phyloP scores from a whole-genome alignment of 2,888 invertebrate genomes.

The Gisinianus flammeolus region DNA sequence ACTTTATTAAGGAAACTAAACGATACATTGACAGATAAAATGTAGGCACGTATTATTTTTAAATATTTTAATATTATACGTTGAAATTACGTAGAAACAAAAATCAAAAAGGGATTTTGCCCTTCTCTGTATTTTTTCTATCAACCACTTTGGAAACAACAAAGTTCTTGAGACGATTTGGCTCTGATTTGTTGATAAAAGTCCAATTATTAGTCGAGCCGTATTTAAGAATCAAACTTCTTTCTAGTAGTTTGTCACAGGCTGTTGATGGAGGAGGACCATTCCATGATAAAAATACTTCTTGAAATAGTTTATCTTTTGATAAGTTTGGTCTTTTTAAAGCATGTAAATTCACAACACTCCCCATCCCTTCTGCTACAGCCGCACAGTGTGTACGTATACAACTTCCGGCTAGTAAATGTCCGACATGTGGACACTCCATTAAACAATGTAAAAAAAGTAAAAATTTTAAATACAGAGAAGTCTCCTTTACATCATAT shows the following conservation, averaged over 20 bases:
- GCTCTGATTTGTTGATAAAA: background rate
- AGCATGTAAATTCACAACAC: background rate
- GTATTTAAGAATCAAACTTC: background rate
- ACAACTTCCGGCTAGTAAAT: background rate
- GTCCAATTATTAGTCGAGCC: background rate
- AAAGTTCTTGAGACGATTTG: background rate
- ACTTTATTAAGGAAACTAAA: too few species aligned
- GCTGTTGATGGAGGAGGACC: background rate
- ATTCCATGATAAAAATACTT: background rate
- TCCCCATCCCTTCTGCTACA: background rate
- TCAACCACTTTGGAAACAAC: background rate
- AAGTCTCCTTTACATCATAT: background rate
- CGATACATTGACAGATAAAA: too few species aligned
- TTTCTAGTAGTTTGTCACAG: background rate
- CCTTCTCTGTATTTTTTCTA: too few species aligned
- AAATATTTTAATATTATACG: too few species aligned
- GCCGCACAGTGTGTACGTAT: background rate
- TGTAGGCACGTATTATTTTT: too few species aligned
- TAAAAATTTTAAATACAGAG: background rate
- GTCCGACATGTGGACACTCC: background rate
- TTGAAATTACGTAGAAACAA: too few species aligned
- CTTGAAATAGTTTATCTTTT: background rate
- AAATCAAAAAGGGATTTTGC: slow-evolving; percentile 9
- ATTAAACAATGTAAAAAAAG: background rate
- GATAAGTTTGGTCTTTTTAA: background rate